Evolutionary conservation across 2,113 vertebrate genomes (phyloP), one percentile per base, ranked within the genome.

Genomic region (Halichoerus grypus): DNA sequence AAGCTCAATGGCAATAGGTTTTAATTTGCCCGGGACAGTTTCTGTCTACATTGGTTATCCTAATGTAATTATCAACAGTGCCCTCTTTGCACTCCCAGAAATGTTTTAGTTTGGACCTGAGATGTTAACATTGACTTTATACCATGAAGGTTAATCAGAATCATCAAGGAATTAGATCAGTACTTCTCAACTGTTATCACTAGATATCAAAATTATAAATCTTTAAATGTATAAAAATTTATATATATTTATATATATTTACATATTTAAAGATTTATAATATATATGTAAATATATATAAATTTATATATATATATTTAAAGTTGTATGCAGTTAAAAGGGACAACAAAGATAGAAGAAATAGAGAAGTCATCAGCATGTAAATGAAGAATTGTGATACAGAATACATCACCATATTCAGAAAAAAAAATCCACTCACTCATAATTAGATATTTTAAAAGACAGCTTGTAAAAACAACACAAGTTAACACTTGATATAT

Each of bases 381-480:
- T 82, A 74, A 85, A 39, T 71, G 42, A 93, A 92, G 46, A 82
- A 86, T 55, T 86, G 12, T 55, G 53, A 93, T 55, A 57, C 28
- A 87, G 15, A 4, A 74, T 67, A 21, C 46, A 7, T 57, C 63
- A 74, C 24, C 10, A 88, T 46, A 91, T 71, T 91, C n/a, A 91
- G 61, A 88, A 42, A 85, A 95, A 90, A 55, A 61, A 69, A 94
- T 42, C 21, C 9, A n/a, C 42, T 67, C 53, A 36, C 26, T 96
- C 63, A 26, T 33, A 81, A 53, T 10, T 69, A 94, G 53, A 21
- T 51, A 69, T n/a, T 33, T 90, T 61, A 28, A 83, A 84, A 51
- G 12, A 59, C n/a, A 80, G 18, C 88, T 91, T 94, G 11, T 85
- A 94, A 88, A 96, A 87, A 49, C 71, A 46, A 46, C 46, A 46